Percentiles rank a stretch among this genome's conserved stretches.
Conservation (phyloP, 2,888 invertebrate genomes). For the Phengaris alcon region DNA sequence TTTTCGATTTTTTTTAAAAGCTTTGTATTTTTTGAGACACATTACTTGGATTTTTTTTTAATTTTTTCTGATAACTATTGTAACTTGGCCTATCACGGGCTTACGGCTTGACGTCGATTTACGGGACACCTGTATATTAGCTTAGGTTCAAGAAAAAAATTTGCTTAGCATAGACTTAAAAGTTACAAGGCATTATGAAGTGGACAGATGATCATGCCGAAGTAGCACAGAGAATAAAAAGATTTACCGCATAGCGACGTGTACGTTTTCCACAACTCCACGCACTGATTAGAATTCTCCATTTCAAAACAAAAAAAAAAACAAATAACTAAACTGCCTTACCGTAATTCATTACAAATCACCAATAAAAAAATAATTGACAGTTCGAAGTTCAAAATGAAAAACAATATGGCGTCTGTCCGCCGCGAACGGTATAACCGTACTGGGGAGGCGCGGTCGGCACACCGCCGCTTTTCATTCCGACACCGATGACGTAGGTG, state of each 20-base stretch:
- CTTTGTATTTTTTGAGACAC: no score
- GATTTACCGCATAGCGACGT: constrained; percentile 12
- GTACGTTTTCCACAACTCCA: constrained; percentile 19
- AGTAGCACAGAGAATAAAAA: constrained; percentile 10
- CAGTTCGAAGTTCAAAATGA: constrained; percentile 1
- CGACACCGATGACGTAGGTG: constrained; percentile 40
- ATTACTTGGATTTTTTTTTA: no score
- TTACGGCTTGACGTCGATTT: no score
- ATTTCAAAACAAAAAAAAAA: not conserved
- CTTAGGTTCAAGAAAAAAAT: no score
- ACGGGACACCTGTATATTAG: no score
- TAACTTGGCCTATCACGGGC: no score
- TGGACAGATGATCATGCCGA: not conserved
- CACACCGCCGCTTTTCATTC: constrained; percentile 48
- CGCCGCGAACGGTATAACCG: constrained; percentile 42
- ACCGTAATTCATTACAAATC: constrained; percentile 21
- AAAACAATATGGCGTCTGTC: constrained; percentile 32
- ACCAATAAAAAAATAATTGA: not conserved
- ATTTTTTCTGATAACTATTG: no score
- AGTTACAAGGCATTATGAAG: no score
- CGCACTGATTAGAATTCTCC: constrained; percentile 16
- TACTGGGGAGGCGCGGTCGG: constrained; percentile 55
- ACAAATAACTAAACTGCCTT: not conserved
- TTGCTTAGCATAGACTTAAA: no score
- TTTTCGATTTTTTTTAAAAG: no score